Evolutionary conservation across 2,888 invertebrate species (phyloP).

Genomic region (Platycheirus rosarum): DNA sequence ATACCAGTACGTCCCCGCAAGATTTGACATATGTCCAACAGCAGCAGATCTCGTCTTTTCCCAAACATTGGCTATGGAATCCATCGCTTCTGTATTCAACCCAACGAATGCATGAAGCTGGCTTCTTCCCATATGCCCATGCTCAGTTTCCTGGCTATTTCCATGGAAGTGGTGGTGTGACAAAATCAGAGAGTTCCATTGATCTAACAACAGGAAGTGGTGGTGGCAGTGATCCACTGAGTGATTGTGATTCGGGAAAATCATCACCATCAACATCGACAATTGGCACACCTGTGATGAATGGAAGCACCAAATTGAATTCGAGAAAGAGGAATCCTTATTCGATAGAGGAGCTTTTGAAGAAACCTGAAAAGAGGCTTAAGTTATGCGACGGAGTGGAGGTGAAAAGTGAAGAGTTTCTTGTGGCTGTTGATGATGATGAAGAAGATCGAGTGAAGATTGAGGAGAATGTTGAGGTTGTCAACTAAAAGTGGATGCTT

Average conservation of each 20-base stretch:
- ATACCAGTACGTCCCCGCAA: constrained; percentile 65
- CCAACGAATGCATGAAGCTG: constrained; percentile 78
- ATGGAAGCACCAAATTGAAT: constrained; percentile 74
- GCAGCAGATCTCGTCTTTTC: constrained; percentile 76
- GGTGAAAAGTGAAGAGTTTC: constrained; percentile 39
- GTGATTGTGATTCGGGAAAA: constrained; percentile 82
- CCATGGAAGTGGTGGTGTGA: constrained; percentile 76
- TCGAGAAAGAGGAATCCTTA: constrained; percentile 89
- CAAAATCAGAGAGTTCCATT: constrained; percentile 81
- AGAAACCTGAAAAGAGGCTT: constrained; percentile 87
- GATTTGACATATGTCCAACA: constrained; percentile 79
- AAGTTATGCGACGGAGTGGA: constrained; percentile 45
- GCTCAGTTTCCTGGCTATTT: constrained; percentile 77
- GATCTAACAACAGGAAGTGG: constrained; percentile 79
- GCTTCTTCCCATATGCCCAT: constrained; percentile 76
- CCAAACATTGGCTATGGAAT: constrained; percentile 83
- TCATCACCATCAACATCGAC: constrained; percentile 80
- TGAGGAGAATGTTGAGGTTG: constrained; percentile 81
- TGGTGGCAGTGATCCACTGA: constrained; percentile 79
- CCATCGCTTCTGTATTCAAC: constrained; percentile 81
- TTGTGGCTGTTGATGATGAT: constrained; percentile 43
- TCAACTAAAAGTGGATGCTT: constrained; percentile 77
- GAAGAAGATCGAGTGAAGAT: constrained; percentile 78
- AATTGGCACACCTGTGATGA: constrained; percentile 75
- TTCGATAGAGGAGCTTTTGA: constrained; percentile 92